Conservation (phyloP, 2,113 vertebrate genomes). For the Spea bombifrons region DNA sequence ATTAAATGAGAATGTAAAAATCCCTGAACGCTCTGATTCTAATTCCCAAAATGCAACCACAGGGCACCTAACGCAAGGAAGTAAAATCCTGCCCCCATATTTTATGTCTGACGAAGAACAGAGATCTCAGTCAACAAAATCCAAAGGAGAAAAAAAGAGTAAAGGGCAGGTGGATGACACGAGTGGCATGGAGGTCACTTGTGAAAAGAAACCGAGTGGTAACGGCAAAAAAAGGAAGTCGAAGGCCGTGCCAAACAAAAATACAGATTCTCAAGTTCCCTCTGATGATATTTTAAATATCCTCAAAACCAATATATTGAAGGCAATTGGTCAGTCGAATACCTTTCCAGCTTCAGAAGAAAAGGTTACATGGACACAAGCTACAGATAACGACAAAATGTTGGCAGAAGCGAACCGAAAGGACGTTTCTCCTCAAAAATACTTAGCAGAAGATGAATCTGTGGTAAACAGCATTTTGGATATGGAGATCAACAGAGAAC, state of each 20-base stretch:
- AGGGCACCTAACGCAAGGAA: not conserved
- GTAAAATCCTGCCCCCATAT: rapidly evolving
- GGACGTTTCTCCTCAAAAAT: not conserved
- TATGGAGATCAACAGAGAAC: not conserved
- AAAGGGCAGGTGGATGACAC: conserved; percentile 34
- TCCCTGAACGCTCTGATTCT: conserved; percentile 19
- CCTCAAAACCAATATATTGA: conserved; percentile 69
- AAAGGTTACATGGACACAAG: not conserved
- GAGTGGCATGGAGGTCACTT: not conserved
- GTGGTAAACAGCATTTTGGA: not conserved
- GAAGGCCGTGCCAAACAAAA: conserved; percentile 36
- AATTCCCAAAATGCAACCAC: conserved; percentile 20
- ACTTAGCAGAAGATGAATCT: not conserved
- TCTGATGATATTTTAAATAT: conserved; percentile 59
- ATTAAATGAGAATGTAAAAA: conserved; percentile 1
- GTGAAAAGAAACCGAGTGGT: conserved; percentile 47
- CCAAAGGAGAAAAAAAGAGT: conserved; percentile 42
- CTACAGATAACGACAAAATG: not conserved
- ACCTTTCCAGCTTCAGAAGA: conserved; percentile 17
- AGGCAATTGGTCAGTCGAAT: conserved; percentile 35
- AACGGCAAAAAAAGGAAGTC: conserved; percentile 53
- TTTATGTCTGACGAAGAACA: not conserved
- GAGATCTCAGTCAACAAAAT: rapidly evolving
- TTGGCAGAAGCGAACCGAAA: not conserved
- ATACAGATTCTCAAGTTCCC: conserved; percentile 52